Evolutionary conservation across 2,888 invertebrate genomes (phyloP).

Genomic region (Creontiades dilutus): DNA sequence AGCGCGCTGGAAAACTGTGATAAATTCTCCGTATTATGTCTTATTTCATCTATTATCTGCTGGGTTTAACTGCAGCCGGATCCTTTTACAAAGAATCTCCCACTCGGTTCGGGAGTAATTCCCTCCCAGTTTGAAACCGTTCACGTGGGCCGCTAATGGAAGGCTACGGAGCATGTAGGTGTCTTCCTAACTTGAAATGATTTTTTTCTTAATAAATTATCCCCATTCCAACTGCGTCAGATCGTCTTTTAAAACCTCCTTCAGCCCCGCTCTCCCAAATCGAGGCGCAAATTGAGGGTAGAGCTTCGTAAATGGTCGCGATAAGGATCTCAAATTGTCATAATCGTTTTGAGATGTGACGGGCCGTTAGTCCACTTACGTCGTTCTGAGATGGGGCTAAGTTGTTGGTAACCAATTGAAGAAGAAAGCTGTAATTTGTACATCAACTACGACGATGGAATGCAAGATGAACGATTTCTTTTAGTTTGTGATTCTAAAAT

Average conservation of each 20-base stretch:
- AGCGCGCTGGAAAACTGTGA: too few species aligned
- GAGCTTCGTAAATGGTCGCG: neutral
- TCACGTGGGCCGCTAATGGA: conserved; percentile 1
- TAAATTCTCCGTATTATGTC: too few species aligned
- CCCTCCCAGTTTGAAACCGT: neutral
- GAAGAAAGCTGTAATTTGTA: neutral
- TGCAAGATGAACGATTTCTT: too few species aligned
- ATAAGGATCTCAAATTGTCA: conserved; percentile 12
- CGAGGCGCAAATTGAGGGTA: conserved; percentile 20
- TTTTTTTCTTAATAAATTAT: conserved; percentile 19
- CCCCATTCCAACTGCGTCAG: conserved; percentile 3
- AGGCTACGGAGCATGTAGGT: neutral
- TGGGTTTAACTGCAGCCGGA: neutral
- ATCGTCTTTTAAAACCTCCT: conserved; percentile 7
- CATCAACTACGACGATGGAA: too few species aligned
- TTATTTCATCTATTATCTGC: too few species aligned
- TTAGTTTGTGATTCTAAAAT: too few species aligned
- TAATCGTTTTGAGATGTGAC: conserved; percentile 23
- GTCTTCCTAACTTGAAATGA: conserved; percentile 12
- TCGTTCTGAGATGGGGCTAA: neutral
- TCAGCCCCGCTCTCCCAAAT: neutral
- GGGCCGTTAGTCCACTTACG: neutral
- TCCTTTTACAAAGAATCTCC: conserved; percentile 1
- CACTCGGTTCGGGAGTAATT: conserved; percentile 6
- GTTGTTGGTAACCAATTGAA: neutral